Evolutionary conservation across 1,140 invertebrate genomes (phyloP).

Genomic region (Drusus annulatus): DNA sequence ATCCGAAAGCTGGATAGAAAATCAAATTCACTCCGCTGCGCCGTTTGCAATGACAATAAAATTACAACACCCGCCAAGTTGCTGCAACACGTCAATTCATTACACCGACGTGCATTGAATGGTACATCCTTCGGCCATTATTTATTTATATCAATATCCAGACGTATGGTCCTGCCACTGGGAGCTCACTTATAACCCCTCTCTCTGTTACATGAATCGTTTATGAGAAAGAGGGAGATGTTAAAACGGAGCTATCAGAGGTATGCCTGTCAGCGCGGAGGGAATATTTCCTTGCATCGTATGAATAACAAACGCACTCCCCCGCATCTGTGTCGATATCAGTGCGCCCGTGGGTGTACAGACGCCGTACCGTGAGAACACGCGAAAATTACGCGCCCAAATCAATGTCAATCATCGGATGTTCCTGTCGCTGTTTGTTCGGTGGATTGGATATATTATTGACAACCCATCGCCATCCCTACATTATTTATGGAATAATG

Average conservation of each 20-base stretch:
- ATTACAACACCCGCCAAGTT: slow-evolving; percentile 3
- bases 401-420: no score
- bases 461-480: no score
- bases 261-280: neutral
- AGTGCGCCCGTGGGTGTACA: neutral
- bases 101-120: slow-evolving; percentile 43
- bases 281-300: neutral
- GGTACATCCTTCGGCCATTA: slow-evolving; percentile 28
- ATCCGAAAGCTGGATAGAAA: no score
- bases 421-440: no score
- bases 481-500: no score
- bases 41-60: neutral
- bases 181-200: no score
- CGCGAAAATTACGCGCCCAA: no score
- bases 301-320: slow-evolving; percentile 3
- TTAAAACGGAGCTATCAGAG: neutral
- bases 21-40: no score
- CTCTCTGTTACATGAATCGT: no score
- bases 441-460: no score
- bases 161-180: neutral
- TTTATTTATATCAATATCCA: slow-evolving; percentile 50
- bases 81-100: slow-evolving; percentile 42
- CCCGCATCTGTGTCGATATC: neutral
- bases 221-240: no score
- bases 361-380: no score